Evolutionary conservation across 53 echinoderm and acorn worm species (phyloP), one percentile per base, ranked within the genome.

Genomic region (Paracentrotus lividus): DNA sequence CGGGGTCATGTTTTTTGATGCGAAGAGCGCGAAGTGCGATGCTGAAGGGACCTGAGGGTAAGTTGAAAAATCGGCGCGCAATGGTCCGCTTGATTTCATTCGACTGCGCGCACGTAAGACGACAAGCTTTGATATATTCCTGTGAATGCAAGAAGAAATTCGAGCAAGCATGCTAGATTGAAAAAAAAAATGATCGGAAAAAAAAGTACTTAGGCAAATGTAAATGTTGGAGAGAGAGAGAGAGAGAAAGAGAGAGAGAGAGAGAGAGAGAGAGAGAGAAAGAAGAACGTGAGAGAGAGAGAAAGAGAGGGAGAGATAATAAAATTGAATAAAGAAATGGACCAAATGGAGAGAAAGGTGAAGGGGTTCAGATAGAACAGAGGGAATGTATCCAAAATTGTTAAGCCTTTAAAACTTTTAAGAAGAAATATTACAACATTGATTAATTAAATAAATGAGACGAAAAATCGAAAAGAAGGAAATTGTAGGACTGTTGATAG

Each of bases 71-170:
- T 55, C 57, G n/a, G 88, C 88, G 88, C 57, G 54, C 88, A 88
- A 34, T 88, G 88, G 88, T 88, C 54, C 88, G 88, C 88, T 88
- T 88, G 52, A 88, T 55, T 56, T 88, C 88, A 55, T 88, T 55
- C 54, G 88, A 88, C 56, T 88, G 88, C 88, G 54, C 88, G 57
- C 88, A 88, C 88, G 88, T 88, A 88, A 88, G 88, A 88, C 34
- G 88, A 88, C 88, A 88, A 57, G 54, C 85, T 85, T 85, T 85
- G 49, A 85, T 85, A 53, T 56, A 53, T 56, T 88, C 21, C 34
- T 12, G 38, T 54, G 56, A 55, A 56, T 12, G 10, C 16, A 55
- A 34, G 23, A 56, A 55, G 88, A 88, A 88, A 88, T 56, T 88
- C 58, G 88, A 88, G 88, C 21, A 88, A 56, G 58, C 88, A n/a